Evolutionary conservation across 2,797 vertebrate species (phyloP).

Genomic region (Sternarchorhynchus goeldii): DNA sequence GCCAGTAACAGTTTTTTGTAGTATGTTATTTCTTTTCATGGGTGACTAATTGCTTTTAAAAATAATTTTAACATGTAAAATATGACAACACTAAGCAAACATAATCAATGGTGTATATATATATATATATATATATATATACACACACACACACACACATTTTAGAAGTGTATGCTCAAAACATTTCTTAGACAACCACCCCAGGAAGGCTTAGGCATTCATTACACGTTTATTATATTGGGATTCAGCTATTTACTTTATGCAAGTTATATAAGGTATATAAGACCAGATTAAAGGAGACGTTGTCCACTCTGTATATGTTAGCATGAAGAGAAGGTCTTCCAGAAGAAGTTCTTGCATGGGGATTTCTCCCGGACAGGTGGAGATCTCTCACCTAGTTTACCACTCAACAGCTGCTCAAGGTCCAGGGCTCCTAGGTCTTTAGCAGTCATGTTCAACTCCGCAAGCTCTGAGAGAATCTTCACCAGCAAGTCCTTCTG

Average conservation of each 20-base stretch:
- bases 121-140: too few species aligned
- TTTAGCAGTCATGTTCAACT: constrained; percentile 55
- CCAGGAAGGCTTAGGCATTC: not conserved
- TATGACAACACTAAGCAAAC: too few species aligned
- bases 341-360: constrained; percentile 78
- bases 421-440: constrained; percentile 24
- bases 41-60: too few species aligned
- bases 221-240: constrained; percentile 19
- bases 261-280: not conserved
- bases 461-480: constrained; percentile 61
- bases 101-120: too few species aligned
- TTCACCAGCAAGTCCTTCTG: constrained; percentile 58
- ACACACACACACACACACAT: too few species aligned
- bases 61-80: too few species aligned
- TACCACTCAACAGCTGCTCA: constrained; percentile 35
- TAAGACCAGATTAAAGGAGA: not conserved
- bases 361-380: constrained; percentile 46
- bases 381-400: constrained; percentile 49
- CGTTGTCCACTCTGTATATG: not conserved
- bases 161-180: too few species aligned
- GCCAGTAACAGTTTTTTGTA: too few species aligned
- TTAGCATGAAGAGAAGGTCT: constrained; percentile 75
- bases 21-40: too few species aligned
- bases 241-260: not conserved
- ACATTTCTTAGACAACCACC: not conserved